A percentile compares a stretch with the other conserved stretches of the same genome.
These are phyloP conservation scores for Microtus oregoni DNA, from an alignment of 2,113 vertebrate genomes.

Conservation along the genomic window DNA sequence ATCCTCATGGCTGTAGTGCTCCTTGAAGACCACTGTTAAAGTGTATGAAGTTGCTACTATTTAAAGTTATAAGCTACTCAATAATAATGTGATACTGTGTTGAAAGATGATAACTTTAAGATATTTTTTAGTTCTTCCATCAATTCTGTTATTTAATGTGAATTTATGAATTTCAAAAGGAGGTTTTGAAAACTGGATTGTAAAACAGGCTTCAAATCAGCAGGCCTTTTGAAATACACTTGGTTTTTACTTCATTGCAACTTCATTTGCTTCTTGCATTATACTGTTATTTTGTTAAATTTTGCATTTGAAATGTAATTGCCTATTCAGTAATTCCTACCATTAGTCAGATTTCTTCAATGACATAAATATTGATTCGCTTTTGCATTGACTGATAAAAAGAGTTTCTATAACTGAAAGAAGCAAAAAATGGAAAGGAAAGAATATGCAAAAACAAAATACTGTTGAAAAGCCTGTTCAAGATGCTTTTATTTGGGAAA, in stretches of 20 bases:
- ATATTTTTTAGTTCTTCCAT: constrained; percentile 66
- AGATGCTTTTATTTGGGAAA: constrained; percentile 60
- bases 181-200: constrained; percentile 43
- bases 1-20: constrained; percentile 10
- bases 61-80: constrained; percentile 46
- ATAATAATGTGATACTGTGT: constrained; percentile 49
- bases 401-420: constrained; percentile 41
- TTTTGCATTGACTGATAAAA: constrained; percentile 77
- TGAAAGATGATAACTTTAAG: constrained; percentile 67
- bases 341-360: constrained; percentile 82
- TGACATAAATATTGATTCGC: constrained; percentile 84
- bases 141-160: constrained; percentile 76
- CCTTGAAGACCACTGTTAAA: constrained; percentile 41
- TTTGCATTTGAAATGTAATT: constrained; percentile 80
- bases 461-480: constrained; percentile 70
- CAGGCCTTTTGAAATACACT: constrained; percentile 71
- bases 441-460: not conserved
- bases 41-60: not conserved
- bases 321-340: constrained; percentile 82
- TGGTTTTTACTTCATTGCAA: constrained; percentile 55
- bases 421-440: not conserved
- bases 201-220: constrained; percentile 65
- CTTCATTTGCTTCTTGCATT: constrained; percentile 78
- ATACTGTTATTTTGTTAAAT: constrained; percentile 79
- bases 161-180: constrained; percentile 75